Evolutionary conservation across 1,140 invertebrate species (phyloP), one percentile per base, ranked within the genome.

Genomic region (Drosophila baimaii): DNA sequence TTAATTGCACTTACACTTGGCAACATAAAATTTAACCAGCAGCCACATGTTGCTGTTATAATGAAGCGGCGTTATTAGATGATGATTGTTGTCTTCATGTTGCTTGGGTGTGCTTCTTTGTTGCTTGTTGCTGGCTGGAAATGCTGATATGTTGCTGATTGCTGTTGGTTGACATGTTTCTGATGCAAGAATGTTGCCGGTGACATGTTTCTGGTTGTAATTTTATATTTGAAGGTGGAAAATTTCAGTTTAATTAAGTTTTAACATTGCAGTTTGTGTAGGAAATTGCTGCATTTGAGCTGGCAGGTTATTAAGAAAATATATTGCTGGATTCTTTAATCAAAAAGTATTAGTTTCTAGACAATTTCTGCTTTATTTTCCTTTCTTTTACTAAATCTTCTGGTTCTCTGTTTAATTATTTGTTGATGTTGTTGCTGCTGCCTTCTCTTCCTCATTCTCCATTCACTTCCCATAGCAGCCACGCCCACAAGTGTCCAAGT

Each of bases 401-500:
- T 27, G 23, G 17, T 27, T 25, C 21, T 55, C n/a, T 10, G n/a
- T 9, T 44, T 23, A 10, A 27, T 44, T 63, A 44, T 37, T 56
- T 77, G 66, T 66, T 46, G 27, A 47, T 54, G 41, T 72, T 51
- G 44, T 57, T 31, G 27, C 39, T 56, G 33, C n/a, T 58, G n/a
- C 56, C 41, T 41, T n/a, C 46, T 41, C 47, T 44, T 54, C 17
- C 41, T 29, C 44, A 33, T 70, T n/a, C 12, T 51, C 10, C 29
- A 33, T 10, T 51, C 68, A 85, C 56, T 85, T 85, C 35, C 61
- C 64, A 69, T 72, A 89, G 47, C 77, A 78, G 44, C 72, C 73
- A 89, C 90, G 90, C 81, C 90, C 90, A 86, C 85, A 91, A 41
- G 84, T 91, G 59, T 91, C 76, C 84, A 86, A 78, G 62, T 91